These are phyloP conservation scores for Halcyon leucocephala DNA, from an alignment of 2,797 vertebrate genomes.

Conservation along the genomic window DNA sequence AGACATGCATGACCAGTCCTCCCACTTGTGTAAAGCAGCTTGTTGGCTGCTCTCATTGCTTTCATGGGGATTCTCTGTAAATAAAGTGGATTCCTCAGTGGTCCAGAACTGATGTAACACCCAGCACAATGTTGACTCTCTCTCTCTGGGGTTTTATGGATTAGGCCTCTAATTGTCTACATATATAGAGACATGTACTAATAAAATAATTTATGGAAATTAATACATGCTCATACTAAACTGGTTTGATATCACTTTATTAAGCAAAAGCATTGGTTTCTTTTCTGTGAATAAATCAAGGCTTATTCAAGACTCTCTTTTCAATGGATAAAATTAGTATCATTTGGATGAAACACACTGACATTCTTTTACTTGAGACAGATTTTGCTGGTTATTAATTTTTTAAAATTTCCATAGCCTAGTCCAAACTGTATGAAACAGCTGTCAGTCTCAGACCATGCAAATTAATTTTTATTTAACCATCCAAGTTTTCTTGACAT, in stretches of 20 bases:
- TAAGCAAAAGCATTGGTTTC: neutral
- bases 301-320: neutral
- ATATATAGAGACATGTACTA: accelerated
- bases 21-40: neutral
- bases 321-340: neutral
- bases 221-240: neutral
- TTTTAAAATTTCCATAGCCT: conserved; percentile 45
- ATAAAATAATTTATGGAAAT: neutral
- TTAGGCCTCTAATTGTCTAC: neutral
- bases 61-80: neutral
- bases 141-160: neutral
- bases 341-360: neutral
- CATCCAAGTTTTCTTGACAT: conserved; percentile 49
- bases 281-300: neutral
- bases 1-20: neutral
- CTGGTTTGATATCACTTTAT: neutral
- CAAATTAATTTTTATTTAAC: conserved; percentile 64
- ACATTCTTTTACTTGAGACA: conserved; percentile 16
- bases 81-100: neutral
- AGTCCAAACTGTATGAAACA: conserved; percentile 31
- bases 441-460: neutral
- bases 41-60: neutral
- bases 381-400: conserved; percentile 5
- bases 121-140: neutral
- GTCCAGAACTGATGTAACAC: neutral